phyloP scores from a whole-genome alignment of 2,113 vertebrate species.

The Neoarius graeffei region DNA sequence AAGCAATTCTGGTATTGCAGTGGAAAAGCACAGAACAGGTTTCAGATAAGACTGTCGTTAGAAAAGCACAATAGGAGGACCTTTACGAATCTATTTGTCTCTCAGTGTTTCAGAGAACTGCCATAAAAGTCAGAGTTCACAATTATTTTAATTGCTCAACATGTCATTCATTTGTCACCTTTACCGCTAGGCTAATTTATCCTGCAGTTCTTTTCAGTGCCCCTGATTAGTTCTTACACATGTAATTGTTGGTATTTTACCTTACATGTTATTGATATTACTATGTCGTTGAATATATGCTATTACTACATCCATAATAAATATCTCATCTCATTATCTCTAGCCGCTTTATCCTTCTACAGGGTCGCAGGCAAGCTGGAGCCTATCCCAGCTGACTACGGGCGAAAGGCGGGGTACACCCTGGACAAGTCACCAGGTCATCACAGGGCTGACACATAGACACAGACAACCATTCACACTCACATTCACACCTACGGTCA shows the following conservation, averaged over 20 bases:
- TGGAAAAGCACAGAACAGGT: not conserved
- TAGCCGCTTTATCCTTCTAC: too few relatives aligned
- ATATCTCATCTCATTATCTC: too few relatives aligned
- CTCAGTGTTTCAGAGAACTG: not conserved
- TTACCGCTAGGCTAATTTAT: not conserved
- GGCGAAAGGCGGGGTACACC: too few relatives aligned
- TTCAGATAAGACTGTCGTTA: not conserved
- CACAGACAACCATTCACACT: too few relatives aligned
- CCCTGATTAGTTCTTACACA: not conserved
- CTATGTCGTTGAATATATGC: not conserved
- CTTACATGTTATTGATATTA: slow-evolving; percentile 4
- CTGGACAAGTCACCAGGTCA: too few relatives aligned
- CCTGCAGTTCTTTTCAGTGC: not conserved
- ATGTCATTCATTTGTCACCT: not conserved
- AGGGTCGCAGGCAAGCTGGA: too few relatives aligned
- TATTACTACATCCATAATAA: not conserved
- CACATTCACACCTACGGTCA: too few relatives aligned
- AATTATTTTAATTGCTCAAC: not conserved
- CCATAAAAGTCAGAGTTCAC: not conserved
- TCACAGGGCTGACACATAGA: too few relatives aligned
- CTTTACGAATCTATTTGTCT: not conserved
- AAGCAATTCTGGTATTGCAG: not conserved
- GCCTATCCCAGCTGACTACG: too few relatives aligned
- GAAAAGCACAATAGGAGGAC: not conserved
- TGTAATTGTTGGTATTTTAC: not conserved